Evolutionary conservation across 2,888 invertebrate genomes (phyloP), one percentile per base, ranked within the genome.

Genomic region (Phyllotreta cruciferae): DNA sequence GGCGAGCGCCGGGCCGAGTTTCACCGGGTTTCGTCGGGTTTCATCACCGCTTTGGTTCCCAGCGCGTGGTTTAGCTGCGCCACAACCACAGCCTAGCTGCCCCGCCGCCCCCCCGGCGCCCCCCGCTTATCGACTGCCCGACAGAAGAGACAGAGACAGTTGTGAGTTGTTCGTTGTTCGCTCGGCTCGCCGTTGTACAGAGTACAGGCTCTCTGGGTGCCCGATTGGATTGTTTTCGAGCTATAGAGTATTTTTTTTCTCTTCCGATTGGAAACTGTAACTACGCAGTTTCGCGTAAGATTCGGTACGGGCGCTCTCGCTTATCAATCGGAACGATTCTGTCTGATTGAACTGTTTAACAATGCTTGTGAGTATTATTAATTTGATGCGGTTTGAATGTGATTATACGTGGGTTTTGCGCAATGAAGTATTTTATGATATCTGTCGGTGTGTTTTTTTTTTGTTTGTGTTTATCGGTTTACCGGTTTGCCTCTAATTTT

Each of bases 311-410:
- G 11, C 13, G 8, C 6, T 9, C 10, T 44, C 47, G 14, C 10
- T 41, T 47, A 14, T 7, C 24, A 53, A 53, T 14, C 41, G 41
- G 24, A 62, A 60, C 64, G 60, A 61, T 57, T 62, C 64, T 66
- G 65, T 68, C 66, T 64, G 67, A 58, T 52, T 64, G 67, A 63
- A 56, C 60, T 70, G 68, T 63, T 24, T 69, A 66, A 72, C 72
- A 69, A 74, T 73, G 73, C 73, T 73, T 73, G 74, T 74, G 73
- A 73, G 74, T 74, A 73, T 70, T 74, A 73, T 70, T 44, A 14
- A 47, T 47, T 67, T 61, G 62, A 61, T 58, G 63, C 64, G 62
- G 66, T 66, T 68, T 65, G 63, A 64, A 62, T 63, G 57, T 47
- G 50, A 57, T n/a, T n/a, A n/a, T 62, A 56, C n/a, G 62, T 60